These are phyloP conservation scores for Rhinopomastus cyanomelas DNA, from an alignment of 2,113 vertebrate genomes.

Conservation along the genomic window DNA sequence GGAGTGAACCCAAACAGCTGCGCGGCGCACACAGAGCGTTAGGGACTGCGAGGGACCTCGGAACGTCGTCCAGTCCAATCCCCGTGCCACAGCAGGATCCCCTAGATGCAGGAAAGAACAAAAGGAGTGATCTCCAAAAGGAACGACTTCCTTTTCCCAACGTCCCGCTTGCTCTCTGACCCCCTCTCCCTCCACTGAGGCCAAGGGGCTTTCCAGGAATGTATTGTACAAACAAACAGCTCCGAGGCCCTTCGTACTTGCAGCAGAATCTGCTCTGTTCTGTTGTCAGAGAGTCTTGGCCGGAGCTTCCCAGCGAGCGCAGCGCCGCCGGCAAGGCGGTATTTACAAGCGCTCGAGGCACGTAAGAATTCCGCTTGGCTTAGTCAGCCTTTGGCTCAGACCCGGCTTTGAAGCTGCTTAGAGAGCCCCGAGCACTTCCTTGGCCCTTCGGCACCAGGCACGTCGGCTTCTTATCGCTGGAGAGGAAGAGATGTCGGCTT, in stretches of 20 bases:
- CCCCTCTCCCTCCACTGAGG: neutral
- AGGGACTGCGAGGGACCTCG: too few relatives aligned
- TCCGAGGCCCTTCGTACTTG: conserved; percentile 32
- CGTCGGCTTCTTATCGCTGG: neutral
- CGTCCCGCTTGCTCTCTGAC: neutral
- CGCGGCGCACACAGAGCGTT: too few relatives aligned
- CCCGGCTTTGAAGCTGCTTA: neutral
- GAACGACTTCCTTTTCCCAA: neutral
- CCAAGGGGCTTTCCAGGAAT: conserved; percentile 13
- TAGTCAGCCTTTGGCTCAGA: neutral
- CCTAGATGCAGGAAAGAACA: too few relatives aligned
- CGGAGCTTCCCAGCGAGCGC: neutral
- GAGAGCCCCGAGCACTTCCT: neutral
- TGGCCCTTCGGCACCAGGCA: neutral
- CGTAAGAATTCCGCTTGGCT: neutral
- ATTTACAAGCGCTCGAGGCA: neutral
- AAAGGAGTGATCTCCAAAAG: neutral
- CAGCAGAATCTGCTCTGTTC: conserved; percentile 1
- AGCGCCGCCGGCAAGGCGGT: neutral
- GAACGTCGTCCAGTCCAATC: too few relatives aligned
- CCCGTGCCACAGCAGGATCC: too few relatives aligned
- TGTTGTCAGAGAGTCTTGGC: neutral
- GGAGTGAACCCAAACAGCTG: neutral
- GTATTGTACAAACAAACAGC: conserved; percentile 15
- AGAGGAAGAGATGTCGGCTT: neutral